Percentiles rank a stretch among this genome's conserved stretches.
Conservation (phyloP, 1,140 invertebrate genomes). For the Homalodisca vitripennis region DNA sequence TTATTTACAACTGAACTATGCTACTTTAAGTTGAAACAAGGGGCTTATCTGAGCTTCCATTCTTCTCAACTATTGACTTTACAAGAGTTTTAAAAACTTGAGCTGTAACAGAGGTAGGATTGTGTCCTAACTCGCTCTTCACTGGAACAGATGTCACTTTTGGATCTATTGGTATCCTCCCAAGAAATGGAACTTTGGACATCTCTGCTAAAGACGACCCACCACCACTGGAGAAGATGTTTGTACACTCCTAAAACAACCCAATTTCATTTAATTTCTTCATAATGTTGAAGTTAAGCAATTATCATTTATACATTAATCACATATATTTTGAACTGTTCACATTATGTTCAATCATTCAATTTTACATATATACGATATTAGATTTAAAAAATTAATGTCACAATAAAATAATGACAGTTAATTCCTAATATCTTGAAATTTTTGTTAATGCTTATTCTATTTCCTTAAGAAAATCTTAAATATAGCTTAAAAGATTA, state of each 20-base stretch:
- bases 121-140: constrained; percentile 64
- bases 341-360: too few species aligned
- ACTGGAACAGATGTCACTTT: constrained; percentile 72
- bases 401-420: too few species aligned
- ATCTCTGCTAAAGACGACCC: constrained; percentile 62
- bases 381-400: too few species aligned
- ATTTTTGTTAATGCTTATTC: too few species aligned
- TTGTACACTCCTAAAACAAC: constrained; percentile 62
- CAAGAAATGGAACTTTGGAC: constrained; percentile 68
- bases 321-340: too few species aligned
- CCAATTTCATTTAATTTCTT: too few species aligned
- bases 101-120: constrained; percentile 65
- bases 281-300: too few species aligned
- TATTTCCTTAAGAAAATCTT: too few species aligned
- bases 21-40: background rate
- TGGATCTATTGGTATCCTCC: constrained; percentile 78
- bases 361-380: too few species aligned
- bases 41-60: background rate
- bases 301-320: too few species aligned
- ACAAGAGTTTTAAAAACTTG: constrained; percentile 20
- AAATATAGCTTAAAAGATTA: too few species aligned
- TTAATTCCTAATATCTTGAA: too few species aligned
- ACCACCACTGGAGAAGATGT: constrained; percentile 84
- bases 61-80: background rate
- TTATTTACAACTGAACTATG: background rate